These are phyloP conservation scores for Formica exsecta DNA, from an alignment of 1,140 invertebrate species.

Conservation along the genomic window DNA sequence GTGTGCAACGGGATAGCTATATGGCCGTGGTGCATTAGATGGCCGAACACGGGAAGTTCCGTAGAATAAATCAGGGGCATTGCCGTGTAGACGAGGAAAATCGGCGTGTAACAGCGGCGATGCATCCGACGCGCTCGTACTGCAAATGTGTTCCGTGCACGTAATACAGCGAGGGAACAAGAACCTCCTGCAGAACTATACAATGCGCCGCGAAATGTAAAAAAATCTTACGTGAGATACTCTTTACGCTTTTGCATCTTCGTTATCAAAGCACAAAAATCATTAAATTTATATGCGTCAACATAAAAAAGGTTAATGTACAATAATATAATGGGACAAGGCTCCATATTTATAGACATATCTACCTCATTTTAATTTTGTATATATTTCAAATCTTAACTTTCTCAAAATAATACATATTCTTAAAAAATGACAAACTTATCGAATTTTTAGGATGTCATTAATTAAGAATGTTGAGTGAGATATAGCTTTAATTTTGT, in stretches of 20 bases:
- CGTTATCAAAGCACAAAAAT: neutral
- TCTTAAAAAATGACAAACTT: neutral
- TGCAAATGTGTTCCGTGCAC: constrained; percentile 50
- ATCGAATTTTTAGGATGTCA: neutral
- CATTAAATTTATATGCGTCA: neutral
- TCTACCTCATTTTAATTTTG: neutral
- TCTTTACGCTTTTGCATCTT: neutral
- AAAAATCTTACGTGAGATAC: constrained; percentile 38
- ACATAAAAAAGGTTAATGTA: neutral
- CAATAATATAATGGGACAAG: neutral
- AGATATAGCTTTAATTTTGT: neutral
- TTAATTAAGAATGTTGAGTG: neutral
- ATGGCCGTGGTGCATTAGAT: constrained; percentile 60
- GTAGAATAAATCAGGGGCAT: constrained; percentile 69
- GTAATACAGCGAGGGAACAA: constrained; percentile 53
- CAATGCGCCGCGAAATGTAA: constrained; percentile 31
- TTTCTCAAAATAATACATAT: neutral
- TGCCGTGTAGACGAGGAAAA: constrained; percentile 59
- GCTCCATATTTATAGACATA: neutral
- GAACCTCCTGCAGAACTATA: constrained; percentile 7
- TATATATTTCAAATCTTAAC: neutral
- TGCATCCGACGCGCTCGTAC: constrained; percentile 51
- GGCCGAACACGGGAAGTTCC: constrained; percentile 67
- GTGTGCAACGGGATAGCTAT: constrained; percentile 45
- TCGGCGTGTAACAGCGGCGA: constrained; percentile 68